Evolutionary conservation across 2,113 vertebrate species (phyloP).

Genomic region (Neolamprologus kungweensis): DNA sequence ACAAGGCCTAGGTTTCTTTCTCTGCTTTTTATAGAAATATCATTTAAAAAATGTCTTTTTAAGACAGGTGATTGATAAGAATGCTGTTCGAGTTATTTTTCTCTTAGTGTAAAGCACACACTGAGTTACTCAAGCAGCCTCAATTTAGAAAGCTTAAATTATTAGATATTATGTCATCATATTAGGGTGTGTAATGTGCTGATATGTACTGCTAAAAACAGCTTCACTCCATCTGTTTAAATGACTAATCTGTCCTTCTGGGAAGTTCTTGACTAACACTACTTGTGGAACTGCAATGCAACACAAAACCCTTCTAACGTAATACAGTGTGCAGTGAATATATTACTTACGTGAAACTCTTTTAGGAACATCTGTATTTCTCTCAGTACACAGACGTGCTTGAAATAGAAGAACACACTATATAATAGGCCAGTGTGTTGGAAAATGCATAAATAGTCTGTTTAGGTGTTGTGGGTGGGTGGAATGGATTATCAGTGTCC

Average conservation of each 20-base stretch:
- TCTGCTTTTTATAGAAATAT: neutral
- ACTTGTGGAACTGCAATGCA: neutral
- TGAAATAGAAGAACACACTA: neutral
- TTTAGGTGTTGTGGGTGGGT: neutral
- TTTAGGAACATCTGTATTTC: neutral
- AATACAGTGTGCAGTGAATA: neutral
- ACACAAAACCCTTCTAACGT: neutral
- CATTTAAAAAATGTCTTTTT: neutral
- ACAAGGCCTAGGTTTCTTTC: neutral
- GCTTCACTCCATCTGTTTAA: neutral
- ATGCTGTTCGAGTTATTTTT: neutral
- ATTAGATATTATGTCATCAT: neutral
- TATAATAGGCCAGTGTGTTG: neutral
- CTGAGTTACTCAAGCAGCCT: neutral
- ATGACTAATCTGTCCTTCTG: neutral
- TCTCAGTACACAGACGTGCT: accelerated
- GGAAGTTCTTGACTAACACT: neutral
- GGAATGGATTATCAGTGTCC: constrained; percentile 33
- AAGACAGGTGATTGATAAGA: neutral
- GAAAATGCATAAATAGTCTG: neutral
- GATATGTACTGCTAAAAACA: neutral
- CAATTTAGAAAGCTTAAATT: neutral
- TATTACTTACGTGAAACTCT: neutral
- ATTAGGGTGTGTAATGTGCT: neutral
- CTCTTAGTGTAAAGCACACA: neutral